Base-by-base conservation (phyloP, 30 jellyfish, hydroid and myxozoan species). In the Sanderia malayensis region DNA sequence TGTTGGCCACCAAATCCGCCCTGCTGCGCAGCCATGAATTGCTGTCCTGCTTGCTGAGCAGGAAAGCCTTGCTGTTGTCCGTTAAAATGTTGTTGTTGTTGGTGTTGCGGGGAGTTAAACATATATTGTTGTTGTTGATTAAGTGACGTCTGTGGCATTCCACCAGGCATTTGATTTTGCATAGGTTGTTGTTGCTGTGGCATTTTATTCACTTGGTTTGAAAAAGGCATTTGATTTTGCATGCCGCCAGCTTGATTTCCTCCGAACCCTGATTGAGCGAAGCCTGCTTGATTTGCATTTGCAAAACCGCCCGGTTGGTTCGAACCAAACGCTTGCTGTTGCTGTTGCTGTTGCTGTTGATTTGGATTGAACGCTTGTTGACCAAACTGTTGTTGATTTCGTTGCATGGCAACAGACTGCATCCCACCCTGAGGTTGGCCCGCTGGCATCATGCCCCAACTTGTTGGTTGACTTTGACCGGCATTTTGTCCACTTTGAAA, bases 1-100 rank as follows among this genome's bases (percentile, higher is more conserved):
- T 75, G 86, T 24, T 44, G 86, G 9, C 79, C 79, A 21, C 72
- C 79, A 75, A 75, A 75, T n/a, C n/a, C n/a, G 37, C 78, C 70
- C 62, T 61, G 86, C 44, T 41, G 78, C 17, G 10, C 71, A 27
- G 46, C 65, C 46, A 58, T 33, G 1, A 55, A 67, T 19, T 76
- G 80, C 46, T 76, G 88, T 30, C 84, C 84, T 2, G 45, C 67
- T 33, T 59, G 76, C 53, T 73, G 63, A n/a, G 80, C 70, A 11
- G 32, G 67, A 76, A 76, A 76, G 29, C 71, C 53, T 46, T 67
- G 82, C 57, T 33, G 75, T 58, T 80, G 75, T 41, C 73, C 76
- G 22, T 70, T 62, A 37, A 66, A 67, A 2, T 46, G 55, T 22
- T 71, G 46, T 34, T 67, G 67, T 55, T 31, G 61, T 0, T 44